phyloP scores from a whole-genome alignment of 2,888 invertebrate species.

The Brachyptera putata region DNA sequence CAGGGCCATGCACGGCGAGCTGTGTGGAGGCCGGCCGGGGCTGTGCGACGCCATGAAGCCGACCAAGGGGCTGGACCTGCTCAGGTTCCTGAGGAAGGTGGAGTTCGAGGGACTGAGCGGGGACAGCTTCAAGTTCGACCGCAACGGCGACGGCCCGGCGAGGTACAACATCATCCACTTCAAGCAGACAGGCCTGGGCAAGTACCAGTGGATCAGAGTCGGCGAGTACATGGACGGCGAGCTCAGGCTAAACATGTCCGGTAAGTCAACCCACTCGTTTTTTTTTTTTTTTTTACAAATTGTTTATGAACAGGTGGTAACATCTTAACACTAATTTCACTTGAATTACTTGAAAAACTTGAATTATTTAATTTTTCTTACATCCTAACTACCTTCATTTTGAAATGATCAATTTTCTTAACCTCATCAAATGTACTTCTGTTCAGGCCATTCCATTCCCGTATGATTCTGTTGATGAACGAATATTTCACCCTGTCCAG shows the following conservation, averaged over 20 bases:
- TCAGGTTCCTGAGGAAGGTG: conserved; percentile 79
- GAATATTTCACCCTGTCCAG: too few species aligned
- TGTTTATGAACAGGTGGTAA: too few species aligned
- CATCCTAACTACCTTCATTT: too few species aligned
- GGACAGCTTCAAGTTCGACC: conserved; percentile 85
- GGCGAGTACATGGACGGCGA: conserved; percentile 83
- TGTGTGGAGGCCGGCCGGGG: conserved; percentile 70
- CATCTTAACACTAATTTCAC: too few species aligned
- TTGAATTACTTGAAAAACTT: too few species aligned
- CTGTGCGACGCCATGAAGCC: conserved; percentile 88
- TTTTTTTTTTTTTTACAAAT: background rate
- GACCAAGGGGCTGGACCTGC: conserved; percentile 78
- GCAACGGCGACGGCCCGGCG: conserved; percentile 89
- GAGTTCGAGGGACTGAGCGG: conserved; percentile 88
- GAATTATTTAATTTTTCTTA: too few species aligned
- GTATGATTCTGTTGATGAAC: too few species aligned
- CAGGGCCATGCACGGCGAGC: conserved; percentile 81
- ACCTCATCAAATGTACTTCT: too few species aligned
- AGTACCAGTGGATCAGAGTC: conserved; percentile 80
- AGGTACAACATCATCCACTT: conserved; percentile 95
- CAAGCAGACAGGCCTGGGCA: conserved; percentile 69
- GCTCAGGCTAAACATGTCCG: conserved; percentile 71
- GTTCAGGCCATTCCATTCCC: too few species aligned
- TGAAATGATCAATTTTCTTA: too few species aligned
- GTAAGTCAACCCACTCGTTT: conserved; percentile 50